phyloP scores from a whole-genome alignment of 2,113 vertebrate species.

The Erpornis zantholeuca region DNA sequence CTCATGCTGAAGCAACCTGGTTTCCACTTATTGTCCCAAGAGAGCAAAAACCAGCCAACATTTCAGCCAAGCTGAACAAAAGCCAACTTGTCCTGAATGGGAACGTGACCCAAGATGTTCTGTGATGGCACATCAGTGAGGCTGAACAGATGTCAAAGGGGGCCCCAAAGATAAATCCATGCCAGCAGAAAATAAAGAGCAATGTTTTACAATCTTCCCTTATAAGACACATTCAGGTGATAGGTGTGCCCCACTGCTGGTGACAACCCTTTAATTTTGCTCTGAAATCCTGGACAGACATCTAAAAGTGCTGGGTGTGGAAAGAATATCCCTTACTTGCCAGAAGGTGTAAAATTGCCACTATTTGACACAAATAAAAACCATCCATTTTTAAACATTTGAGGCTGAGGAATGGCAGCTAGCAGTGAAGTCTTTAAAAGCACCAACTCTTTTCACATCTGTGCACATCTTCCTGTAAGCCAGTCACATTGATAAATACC shows the following conservation, averaged over 20 bases:
- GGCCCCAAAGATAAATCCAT: neutral
- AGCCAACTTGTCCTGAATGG: neutral
- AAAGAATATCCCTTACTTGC: neutral
- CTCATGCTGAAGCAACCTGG: neutral
- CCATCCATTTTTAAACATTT: rapidly evolving
- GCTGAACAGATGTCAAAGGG: neutral
- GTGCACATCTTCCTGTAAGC: neutral
- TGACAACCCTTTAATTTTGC: neutral
- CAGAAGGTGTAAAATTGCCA: neutral
- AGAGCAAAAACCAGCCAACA: neutral
- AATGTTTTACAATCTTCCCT: neutral
- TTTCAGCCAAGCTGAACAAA: neutral
- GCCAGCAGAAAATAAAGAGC: neutral
- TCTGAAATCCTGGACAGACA: neutral
- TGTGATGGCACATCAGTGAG: neutral
- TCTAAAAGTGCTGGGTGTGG: neutral
- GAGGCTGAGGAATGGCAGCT: neutral
- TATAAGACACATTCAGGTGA: neutral
- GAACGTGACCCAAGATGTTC: neutral
- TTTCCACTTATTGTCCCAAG: neutral
- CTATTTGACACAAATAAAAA: neutral
- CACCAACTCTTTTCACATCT: neutral
- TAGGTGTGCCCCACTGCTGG: neutral
- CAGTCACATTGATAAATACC: neutral
- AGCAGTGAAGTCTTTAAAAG: neutral